Percentiles rank a stretch among this genome's conserved stretches.
Evolutionary conservation across 2,113 vertebrate species (phyloP).

Genomic region (Pantherophis guttatus): DNA sequence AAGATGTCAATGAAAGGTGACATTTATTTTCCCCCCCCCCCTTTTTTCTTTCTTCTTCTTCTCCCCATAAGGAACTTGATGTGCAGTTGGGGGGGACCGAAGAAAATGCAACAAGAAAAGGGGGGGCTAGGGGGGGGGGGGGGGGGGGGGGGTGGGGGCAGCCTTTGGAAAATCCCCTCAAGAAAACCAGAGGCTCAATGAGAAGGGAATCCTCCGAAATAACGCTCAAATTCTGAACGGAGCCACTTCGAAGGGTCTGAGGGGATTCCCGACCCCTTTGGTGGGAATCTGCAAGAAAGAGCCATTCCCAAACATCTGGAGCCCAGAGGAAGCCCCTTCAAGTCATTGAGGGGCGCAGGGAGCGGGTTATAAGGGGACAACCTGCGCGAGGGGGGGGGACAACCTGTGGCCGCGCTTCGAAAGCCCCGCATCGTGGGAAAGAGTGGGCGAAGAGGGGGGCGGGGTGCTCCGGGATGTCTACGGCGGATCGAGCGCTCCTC

Average conservation of each 20-base stretch:
- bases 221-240: neutral
- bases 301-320: too few species aligned
- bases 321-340: neutral
- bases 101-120: neutral
- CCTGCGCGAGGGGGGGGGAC: neutral
- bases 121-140: neutral
- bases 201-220: neutral
- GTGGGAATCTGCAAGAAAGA: neutral
- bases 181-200: neutral
- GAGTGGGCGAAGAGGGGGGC: neutral
- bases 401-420: neutral
- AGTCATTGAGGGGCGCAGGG: fast-evolving
- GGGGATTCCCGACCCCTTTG: neutral
- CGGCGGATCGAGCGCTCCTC: neutral
- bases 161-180: neutral
- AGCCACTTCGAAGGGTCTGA: neutral
- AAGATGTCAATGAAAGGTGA: neutral
- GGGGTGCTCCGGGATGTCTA: neutral
- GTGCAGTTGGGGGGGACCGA: neutral
- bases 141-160: too few species aligned
- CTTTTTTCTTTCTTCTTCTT: fast-evolving
- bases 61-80: neutral
- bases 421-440: neutral
- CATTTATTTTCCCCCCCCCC: neutral
- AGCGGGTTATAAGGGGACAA: too few species aligned